A percentile compares a stretch with the other conserved stretches of the same genome.
Evolutionary conservation across 1,140 invertebrate species (phyloP).

Genomic region (Bemisia tabaci): DNA sequence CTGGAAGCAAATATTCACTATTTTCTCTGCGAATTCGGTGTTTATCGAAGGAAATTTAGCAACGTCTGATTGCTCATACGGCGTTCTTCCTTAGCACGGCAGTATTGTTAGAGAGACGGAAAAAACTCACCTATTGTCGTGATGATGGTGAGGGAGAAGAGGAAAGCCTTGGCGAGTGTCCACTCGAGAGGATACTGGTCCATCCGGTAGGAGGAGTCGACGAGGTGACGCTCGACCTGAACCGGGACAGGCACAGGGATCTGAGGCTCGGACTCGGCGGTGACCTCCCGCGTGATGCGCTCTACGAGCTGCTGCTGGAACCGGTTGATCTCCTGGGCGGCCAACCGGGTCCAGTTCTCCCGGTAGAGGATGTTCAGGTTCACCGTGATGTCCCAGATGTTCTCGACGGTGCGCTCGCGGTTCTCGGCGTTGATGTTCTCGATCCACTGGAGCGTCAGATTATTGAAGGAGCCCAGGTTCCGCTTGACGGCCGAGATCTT

Average conservation of each 20-base stretch:
- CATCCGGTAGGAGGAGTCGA: too few species aligned
- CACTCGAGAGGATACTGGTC: slow-evolving; percentile 42
- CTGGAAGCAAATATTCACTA: too few species aligned
- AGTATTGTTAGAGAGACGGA: too few species aligned
- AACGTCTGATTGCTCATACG: too few species aligned
- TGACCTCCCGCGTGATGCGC: slow-evolving; percentile 57
- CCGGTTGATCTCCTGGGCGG: slow-evolving; percentile 68
- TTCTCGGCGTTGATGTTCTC: slow-evolving; percentile 36
- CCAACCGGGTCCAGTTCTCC: slow-evolving; percentile 84
- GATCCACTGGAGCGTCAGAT: slow-evolving; percentile 31
- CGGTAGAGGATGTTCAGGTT: slow-evolving; percentile 85
- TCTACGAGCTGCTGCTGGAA: slow-evolving; percentile 79
- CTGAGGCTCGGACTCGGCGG: slow-evolving; percentile 11
- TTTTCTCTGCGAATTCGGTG: too few species aligned
- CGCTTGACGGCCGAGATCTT: slow-evolving; percentile 17
- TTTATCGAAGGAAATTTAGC: too few species aligned
- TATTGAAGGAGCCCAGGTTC: slow-evolving; percentile 16
- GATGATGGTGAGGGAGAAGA: slow-evolving; percentile 89
- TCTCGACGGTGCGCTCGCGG: slow-evolving; percentile 61
- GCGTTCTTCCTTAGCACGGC: too few species aligned
- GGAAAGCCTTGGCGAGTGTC: slow-evolving; percentile 85
- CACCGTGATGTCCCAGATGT: slow-evolving; percentile 90
- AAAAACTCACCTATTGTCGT: slow-evolving; percentile 94
- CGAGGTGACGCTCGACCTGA: slow-evolving; percentile 35
- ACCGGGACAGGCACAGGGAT: slow-evolving; percentile 10